phyloP scores from a whole-genome alignment of 2,888 invertebrate species.

The Caenorhabditis doughertyi region DNA sequence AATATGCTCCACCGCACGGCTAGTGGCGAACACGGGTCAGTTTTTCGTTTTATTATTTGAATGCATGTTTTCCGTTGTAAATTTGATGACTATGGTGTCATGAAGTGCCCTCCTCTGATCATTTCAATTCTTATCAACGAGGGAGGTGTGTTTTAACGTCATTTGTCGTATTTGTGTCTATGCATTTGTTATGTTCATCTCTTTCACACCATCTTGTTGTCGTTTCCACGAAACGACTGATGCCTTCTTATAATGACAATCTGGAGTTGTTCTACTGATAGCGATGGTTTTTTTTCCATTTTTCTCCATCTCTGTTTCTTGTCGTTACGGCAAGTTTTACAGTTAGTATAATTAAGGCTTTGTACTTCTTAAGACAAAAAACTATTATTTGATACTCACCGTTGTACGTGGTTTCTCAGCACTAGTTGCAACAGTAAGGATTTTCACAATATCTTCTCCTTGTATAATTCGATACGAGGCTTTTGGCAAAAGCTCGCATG shows the following conservation, averaged over 20 bases:
- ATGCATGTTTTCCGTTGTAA: slow-evolving; percentile 3
- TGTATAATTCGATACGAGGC: slow-evolving; percentile 34
- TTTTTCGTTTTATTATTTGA: slow-evolving; percentile 29
- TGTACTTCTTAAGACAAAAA: background rate
- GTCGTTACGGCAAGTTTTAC: background rate
- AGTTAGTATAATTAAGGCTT: too few relatives aligned
- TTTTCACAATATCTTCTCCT: slow-evolving; percentile 11
- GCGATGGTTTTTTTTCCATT: background rate
- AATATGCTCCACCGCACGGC: slow-evolving; percentile 63
- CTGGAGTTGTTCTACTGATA: background rate
- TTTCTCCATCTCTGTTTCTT: background rate
- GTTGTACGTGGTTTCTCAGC: slow-evolving; percentile 8
- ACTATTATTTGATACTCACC: background rate
- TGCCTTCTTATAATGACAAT: background rate
- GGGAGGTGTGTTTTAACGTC: slow-evolving; percentile 16
- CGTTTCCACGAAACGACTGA: slow-evolving; percentile 41
- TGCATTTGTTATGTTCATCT: slow-evolving; percentile 7
- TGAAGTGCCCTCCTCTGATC: slow-evolving; percentile 14
- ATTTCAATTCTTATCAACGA: slow-evolving; percentile 22
- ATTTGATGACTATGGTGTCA: slow-evolving; percentile 26
- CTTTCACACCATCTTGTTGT: slow-evolving; percentile 31
- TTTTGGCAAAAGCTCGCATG: too few relatives aligned
- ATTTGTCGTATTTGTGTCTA: slow-evolving; percentile 22
- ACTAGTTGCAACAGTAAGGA: slow-evolving; percentile 1
- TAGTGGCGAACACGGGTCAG: slow-evolving; percentile 62